Conservation (phyloP, 2,888 invertebrate genomes). For the Thumatha senex region DNA sequence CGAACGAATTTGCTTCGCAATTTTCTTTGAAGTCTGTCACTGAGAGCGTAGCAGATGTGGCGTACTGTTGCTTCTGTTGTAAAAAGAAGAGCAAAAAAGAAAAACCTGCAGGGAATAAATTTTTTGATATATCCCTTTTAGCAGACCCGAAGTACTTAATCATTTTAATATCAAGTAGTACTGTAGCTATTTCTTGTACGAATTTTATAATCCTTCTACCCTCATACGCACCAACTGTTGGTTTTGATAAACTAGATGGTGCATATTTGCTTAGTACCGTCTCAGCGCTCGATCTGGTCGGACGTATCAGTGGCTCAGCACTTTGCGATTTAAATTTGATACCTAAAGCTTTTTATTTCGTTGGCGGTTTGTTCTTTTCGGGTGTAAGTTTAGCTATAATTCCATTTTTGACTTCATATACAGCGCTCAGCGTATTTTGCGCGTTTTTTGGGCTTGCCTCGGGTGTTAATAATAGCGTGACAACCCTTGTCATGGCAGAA, state of each 20-base stretch:
- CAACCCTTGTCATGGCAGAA: slow-evolving; percentile 94
- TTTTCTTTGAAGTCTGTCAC: slow-evolving; percentile 88
- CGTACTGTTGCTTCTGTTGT: slow-evolving; percentile 71
- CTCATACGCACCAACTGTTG: slow-evolving; percentile 87
- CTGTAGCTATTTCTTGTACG: slow-evolving; percentile 93
- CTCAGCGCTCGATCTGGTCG: slow-evolving; percentile 91
- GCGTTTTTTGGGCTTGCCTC: slow-evolving; percentile 91
- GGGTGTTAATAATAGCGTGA: slow-evolving; percentile 92
- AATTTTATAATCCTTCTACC: slow-evolving; percentile 94
- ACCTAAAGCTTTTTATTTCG: slow-evolving; percentile 92
- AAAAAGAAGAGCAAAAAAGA: slow-evolving; percentile 53
- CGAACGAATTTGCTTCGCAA: slow-evolving; percentile 90
- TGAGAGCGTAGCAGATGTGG: slow-evolving; percentile 81
- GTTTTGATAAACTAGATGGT: slow-evolving; percentile 87
- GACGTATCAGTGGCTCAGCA: slow-evolving; percentile 93
- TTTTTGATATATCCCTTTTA: slow-evolving; percentile 89
- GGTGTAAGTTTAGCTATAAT: slow-evolving; percentile 89
- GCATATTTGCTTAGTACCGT: slow-evolving; percentile 91
- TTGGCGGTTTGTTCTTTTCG: slow-evolving; percentile 90
- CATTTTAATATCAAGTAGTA: slow-evolving; percentile 91
- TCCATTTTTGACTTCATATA: slow-evolving; percentile 87
- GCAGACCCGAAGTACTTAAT: slow-evolving; percentile 91
- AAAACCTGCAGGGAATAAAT: slow-evolving; percentile 78
- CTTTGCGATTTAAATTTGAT: slow-evolving; percentile 90
- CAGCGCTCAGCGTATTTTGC: slow-evolving; percentile 86